Evolutionary conservation across 1,140 invertebrate genomes (phyloP), one percentile per base, ranked within the genome.

Genomic region (Dendrolimus punctatus): DNA sequence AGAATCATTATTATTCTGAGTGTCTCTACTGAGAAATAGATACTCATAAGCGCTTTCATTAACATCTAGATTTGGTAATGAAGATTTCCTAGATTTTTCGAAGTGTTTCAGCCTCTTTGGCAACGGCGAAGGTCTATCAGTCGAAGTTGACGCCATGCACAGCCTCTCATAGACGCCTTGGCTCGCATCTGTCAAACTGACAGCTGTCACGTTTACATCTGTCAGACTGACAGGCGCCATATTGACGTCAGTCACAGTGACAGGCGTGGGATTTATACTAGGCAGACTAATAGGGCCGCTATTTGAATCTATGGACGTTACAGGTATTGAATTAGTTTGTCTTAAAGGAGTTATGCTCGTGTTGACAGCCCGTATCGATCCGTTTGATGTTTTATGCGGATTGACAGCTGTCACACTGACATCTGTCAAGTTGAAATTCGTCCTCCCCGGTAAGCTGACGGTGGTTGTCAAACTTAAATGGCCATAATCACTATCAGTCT

Each of bases 401-500:
- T 39, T 50, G n/a, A 45, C 43, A 39, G 44, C 44, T 46, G 56
- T 61, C 58, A 62, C 40, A 40, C 51, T 68, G 48, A 64, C 64
- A 44, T 44, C 47, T 40, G 55, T 57, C 51, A 46, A 10, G 9
- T 45, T 59, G 59, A 54, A 56, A 42, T 47, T 36, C 37, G 49
- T 51, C 6, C 44, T 46, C 0, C 59, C 62, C 6, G 59, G 64
- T 40, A 73, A 39, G 40, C 57, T 80, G 53, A 85, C 81, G 49
- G 79, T 82, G 2, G 81, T 85, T 8, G 76, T 78, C 46, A 82
- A 55, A 60, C 80, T 83, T 6, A 82, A 49, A 51, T 85, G 82
- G 2, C 80, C 80, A 49, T 84, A 85, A 8, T 85, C 76, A 0
- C 70, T 57, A 5, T 75, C 66, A 6, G 36, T 54, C 23, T 68